phyloP scores from a whole-genome alignment of 2,797 vertebrate species.

The Melanotaenia trifasciata region DNA sequence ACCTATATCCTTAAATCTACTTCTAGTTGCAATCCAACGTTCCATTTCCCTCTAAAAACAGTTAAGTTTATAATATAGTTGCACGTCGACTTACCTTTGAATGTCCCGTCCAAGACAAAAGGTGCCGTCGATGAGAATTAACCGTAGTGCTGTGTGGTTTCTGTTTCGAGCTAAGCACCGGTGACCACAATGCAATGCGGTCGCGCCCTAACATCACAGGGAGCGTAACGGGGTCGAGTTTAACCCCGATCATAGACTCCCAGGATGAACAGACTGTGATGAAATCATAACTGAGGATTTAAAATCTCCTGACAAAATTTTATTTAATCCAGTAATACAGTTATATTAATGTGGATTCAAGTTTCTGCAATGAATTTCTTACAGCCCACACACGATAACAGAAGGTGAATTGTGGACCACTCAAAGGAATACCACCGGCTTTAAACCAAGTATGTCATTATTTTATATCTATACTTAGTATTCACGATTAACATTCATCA shows the following conservation, averaged over 20 bases:
- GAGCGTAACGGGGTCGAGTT: accelerated
- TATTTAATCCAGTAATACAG: background rate
- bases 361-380: background rate
- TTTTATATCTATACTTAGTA: background rate
- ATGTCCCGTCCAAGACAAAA: background rate
- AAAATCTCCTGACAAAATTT: background rate
- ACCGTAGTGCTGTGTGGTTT: conserved; percentile 18
- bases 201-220: conserved; percentile 9
- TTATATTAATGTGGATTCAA: background rate
- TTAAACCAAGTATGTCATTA: background rate
- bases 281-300: too few species aligned
- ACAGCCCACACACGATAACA: background rate
- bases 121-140: background rate
- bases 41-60: background rate
- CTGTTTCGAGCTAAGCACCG: conserved; percentile 37
- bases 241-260: background rate
- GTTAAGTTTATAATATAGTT: accelerated
- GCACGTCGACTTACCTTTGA: conserved; percentile 7
- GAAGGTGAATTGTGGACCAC: background rate
- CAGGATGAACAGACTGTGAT: conserved; percentile 8
- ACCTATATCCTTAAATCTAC: background rate
- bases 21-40: accelerated
- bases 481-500: background rate
- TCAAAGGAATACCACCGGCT: too few species aligned
- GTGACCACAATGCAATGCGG: conserved; percentile 65